Evolutionary conservation across 2,113 vertebrate genomes (phyloP), one percentile per base, ranked within the genome.

Genomic region (Rhinoderma darwinii): DNA sequence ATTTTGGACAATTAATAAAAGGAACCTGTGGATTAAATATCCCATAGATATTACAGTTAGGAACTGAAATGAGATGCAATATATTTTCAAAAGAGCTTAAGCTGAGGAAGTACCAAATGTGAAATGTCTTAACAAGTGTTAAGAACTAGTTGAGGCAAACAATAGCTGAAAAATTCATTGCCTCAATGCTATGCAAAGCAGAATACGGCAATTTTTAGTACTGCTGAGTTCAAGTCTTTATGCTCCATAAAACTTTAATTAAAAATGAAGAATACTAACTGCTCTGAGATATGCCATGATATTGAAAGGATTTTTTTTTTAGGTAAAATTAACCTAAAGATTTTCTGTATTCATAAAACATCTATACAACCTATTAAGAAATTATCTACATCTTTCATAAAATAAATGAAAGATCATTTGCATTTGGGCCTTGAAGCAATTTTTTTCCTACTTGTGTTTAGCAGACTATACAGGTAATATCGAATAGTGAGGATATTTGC

Each of bases 181-280:
- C 30, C 51, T 87, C 61, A 82, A 18, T 68, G 87, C 86, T 90
- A 87, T 88, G 88, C 90, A 88, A 86, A 88, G 83, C 72, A 86
- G 70, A n/a, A 75, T 22, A 74, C 44, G 35, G 66, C 25, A 37
- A 11, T 44, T 85, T 35, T 39, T 82, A 74, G 86, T 82, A 87
- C 39, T 87, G 86, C 86, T 87, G 86, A 82, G 68, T 87, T 59
- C 68, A 87, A 87, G 72, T 63, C 86, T 87, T 87, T 87, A 87
- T 87, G 86, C 86, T 87, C 70, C 86, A 87, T 87, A 87, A 87
- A 87, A 87, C 79, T 87, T 87, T 87, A 82, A 87, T 87, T 87
- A 87, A 87, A 82, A 87, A 73, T 73, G 86, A 87, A 75, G 78
- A 87, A 87, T 82, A 44, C 79, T 82, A 87, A 87, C 68, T 82